Percentiles rank a stretch among this genome's conserved stretches.
phyloP scores from a whole-genome alignment of 2,113 vertebrate genomes.

The Erinaceus europaeus region DNA sequence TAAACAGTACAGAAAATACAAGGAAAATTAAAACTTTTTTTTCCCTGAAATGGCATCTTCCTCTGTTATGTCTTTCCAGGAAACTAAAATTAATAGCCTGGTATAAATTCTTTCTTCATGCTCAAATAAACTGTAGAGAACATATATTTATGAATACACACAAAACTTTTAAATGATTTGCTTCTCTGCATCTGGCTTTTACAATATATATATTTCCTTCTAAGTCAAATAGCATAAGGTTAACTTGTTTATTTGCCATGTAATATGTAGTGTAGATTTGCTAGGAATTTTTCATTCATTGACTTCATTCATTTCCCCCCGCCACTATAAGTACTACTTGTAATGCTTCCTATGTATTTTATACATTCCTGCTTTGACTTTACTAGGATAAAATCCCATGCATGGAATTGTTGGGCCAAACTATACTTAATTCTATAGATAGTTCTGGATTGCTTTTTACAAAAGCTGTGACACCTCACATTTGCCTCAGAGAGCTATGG shows the following conservation, averaged over 20 bases:
- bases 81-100: not conserved
- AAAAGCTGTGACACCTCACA: not conserved
- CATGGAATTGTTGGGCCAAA: not conserved
- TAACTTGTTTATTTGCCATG: not conserved
- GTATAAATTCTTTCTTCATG: not conserved
- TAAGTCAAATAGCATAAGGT: not conserved
- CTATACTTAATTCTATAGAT: not conserved
- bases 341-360: not conserved
- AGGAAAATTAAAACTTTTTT: not conserved
- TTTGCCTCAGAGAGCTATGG: not conserved
- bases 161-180: not conserved
- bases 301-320: not conserved
- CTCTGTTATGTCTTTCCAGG: not conserved
- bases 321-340: not conserved
- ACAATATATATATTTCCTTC: not conserved
- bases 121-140: not conserved
- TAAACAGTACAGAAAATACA: not conserved
- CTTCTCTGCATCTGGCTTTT: constrained; percentile 12
- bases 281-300: not conserved
- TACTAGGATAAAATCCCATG: not conserved
- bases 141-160: not conserved
- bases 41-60: not conserved
- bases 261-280: not conserved
- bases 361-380: not conserved
- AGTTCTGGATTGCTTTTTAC: not conserved